phyloP scores from a whole-genome alignment of 2,113 vertebrate genomes.

The Colossoma macropomum region DNA sequence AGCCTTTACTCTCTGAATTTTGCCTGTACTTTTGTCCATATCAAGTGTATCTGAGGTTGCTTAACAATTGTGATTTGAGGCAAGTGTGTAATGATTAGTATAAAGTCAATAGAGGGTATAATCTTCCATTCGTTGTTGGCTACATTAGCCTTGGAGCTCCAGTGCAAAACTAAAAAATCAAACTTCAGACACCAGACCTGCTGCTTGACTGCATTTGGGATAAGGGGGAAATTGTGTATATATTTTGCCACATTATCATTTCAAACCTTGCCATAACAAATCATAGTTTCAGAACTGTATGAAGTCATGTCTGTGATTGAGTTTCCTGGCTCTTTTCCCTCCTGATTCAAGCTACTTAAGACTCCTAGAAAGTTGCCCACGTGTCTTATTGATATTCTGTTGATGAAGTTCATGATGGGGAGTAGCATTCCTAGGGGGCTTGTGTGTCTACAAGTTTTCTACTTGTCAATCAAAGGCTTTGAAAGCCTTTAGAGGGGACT shows the following conservation, averaged over 20 bases:
- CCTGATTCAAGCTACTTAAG: neutral
- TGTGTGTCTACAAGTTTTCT: constrained; percentile 39
- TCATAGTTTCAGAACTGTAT: neutral
- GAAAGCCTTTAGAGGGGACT: constrained; percentile 24
- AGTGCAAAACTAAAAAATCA: neutral
- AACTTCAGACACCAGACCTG: too few species aligned
- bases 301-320: neutral
- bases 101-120: neutral
- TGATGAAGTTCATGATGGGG: constrained; percentile 35
- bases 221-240: neutral
- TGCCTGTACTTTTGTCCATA: too few species aligned
- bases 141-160: neutral
- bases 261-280: neutral
- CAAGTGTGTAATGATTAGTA: too few species aligned
- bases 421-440: constrained; percentile 37
- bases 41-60: too few species aligned
- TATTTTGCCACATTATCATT: too few species aligned
- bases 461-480: constrained; percentile 46
- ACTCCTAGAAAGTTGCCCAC: constrained; percentile 18
- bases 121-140: neutral
- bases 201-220: too few species aligned
- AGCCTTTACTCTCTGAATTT: too few species aligned
- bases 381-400: constrained; percentile 45
- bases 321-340: neutral
- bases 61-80: too few species aligned